Conservation (phyloP, 2,888 invertebrate genomes). For the Suillia variegata region DNA sequence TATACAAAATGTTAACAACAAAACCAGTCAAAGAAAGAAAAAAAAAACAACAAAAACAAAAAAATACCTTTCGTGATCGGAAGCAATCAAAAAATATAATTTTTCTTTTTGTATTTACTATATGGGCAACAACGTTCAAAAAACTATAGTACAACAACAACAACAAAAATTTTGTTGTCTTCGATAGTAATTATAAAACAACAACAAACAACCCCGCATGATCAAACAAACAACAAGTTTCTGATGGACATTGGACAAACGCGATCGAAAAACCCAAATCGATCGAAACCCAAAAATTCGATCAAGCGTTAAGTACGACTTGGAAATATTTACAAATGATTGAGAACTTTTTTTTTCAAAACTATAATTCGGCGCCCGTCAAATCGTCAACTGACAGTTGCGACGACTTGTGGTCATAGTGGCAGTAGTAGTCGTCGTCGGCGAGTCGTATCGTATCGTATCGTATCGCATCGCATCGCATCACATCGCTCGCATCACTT, state of each 20-base stretch:
- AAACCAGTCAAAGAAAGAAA: too few species aligned
- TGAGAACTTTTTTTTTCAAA: too few species aligned
- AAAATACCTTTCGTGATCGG: conserved; percentile 21
- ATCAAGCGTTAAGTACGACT: not conserved
- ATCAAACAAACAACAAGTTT: not conserved
- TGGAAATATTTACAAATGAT: too few species aligned
- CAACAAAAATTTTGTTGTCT: conserved; percentile 8
- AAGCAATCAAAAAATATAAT: conserved; percentile 19
- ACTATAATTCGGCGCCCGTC: too few species aligned
- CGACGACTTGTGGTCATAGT: not conserved
- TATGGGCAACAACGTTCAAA: not conserved
- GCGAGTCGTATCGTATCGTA: too few species aligned
- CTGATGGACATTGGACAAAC: not conserved
- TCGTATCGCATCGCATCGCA: too few species aligned
- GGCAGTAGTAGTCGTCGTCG: too few species aligned
- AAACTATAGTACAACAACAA: conserved; percentile 5
- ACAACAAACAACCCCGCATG: not conserved
- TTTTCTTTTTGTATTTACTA: not conserved
- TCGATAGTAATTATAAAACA: not conserved
- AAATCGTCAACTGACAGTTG: not conserved
- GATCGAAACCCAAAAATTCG: not conserved
- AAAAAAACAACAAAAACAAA: too few species aligned
- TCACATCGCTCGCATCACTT: too few species aligned
- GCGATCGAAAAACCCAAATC: conserved; percentile 1
- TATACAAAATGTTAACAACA: not conserved